Evolutionary conservation across 2,888 invertebrate genomes (phyloP), one percentile per base, ranked within the genome.

Genomic region (Harmothoe impar): DNA sequence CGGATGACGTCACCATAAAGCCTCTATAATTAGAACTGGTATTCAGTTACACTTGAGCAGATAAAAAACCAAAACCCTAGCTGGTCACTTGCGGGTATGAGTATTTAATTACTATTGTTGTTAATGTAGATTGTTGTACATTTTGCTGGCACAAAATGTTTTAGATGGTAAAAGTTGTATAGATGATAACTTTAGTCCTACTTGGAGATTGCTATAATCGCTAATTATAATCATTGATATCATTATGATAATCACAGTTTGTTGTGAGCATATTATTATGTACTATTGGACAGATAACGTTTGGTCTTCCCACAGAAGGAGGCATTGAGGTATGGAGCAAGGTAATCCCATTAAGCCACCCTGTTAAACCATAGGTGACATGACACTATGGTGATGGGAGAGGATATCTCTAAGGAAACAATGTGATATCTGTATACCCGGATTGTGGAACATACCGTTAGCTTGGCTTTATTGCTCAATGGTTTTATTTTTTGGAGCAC

Each of bases 91-190:
- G 81, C 81, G 81, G 81, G 81, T 81, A 81, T 81, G 33, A 43
- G 3, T 43, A 81, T 81, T 81, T 23, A 33, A 81, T 81, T 81
- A 81, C 43, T 43, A 10, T 81, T 81, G 43, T 81, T 3, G 15
- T 81, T 35, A 81, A 35, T 43, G 43, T 81, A 77, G 20, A 81
- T 17, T 43, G 81, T 81, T 86, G 86, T 86, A 86, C 86, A 86
- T 86, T 86, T 86, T 86, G 86, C 86, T 86, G 86, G 86, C 56
- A 86, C 86, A 86, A 86, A 86, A 86, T 86, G 86, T 86, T 86
- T 81, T 81, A 81, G 81, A 81, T 35, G 31, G 43, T 81, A 33
- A 20, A 33, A 33, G 81, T 81, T 81, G 20, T 0, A 3, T 81
- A 81, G 15, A 81, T 33, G 35, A 81, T 81, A 43, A 1, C 0